phyloP scores from a whole-genome alignment of 2,888 invertebrate genomes.

The Halictus ligatus region DNA sequence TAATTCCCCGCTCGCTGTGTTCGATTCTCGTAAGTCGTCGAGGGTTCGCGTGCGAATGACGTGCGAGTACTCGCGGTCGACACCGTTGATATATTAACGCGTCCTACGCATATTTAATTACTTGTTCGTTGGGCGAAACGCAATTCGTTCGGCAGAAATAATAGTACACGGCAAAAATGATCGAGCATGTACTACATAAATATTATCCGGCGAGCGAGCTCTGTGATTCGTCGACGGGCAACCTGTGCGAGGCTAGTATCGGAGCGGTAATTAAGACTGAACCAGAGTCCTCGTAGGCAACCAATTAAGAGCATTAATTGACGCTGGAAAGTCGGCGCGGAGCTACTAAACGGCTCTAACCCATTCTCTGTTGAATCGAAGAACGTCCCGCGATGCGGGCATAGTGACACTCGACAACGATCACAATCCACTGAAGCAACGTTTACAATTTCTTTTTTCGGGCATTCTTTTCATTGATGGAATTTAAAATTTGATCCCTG shows the following conservation, averaged over 20 bases:
- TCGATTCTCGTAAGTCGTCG: conserved; percentile 21
- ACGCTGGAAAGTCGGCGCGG: conserved; percentile 12
- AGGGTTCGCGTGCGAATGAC: conserved; percentile 41
- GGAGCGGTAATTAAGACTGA: conserved; percentile 44
- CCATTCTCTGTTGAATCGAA: neutral
- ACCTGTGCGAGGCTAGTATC: neutral
- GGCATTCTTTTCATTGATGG: neutral
- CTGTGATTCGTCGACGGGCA: conserved; percentile 29
- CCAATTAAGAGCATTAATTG: conserved; percentile 54
- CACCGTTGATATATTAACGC: conserved; percentile 44
- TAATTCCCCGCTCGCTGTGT: conserved; percentile 17
- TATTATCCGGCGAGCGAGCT: conserved; percentile 30
- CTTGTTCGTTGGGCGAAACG: conserved; percentile 16
- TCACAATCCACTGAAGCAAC: neutral
- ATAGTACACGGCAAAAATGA: conserved; percentile 30
- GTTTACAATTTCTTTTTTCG: neutral
- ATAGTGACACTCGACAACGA: neutral
- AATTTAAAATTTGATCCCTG: neutral
- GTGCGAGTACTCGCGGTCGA: conserved; percentile 30
- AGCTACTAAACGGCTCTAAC: neutral
- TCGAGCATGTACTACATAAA: conserved; percentile 40
- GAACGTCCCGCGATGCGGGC: neutral
- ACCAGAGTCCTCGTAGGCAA: conserved; percentile 32
- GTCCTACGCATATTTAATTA: conserved; percentile 48
- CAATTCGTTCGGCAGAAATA: conserved; percentile 33